phyloP scores from a whole-genome alignment of 2,888 invertebrate genomes.

The Melanchra persicariae region DNA sequence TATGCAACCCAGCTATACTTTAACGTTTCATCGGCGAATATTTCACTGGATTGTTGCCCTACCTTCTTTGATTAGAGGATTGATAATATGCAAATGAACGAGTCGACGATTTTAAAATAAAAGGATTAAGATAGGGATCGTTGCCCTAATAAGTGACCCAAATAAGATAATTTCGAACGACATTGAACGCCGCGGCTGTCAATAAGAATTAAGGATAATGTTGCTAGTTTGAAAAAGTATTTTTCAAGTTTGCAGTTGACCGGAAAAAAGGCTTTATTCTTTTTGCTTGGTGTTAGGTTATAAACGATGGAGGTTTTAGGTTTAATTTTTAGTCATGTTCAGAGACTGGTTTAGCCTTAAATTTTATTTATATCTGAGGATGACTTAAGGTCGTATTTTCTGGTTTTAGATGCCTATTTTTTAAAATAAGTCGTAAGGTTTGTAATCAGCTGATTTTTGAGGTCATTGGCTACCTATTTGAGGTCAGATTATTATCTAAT shows the following conservation, averaged over 20 bases:
- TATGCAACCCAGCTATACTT: conserved; percentile 78
- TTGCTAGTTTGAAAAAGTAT: conserved; percentile 79
- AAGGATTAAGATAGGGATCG: conserved; percentile 83
- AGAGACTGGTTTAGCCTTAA: conserved; percentile 40
- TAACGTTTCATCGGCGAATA: conserved; percentile 86
- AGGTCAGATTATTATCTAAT: conserved; percentile 30
- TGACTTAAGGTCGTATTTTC: conserved; percentile 25
- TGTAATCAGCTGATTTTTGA: conserved; percentile 47
- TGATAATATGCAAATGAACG: conserved; percentile 88
- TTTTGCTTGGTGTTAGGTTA: conserved; percentile 49
- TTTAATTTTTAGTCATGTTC: conserved; percentile 51
- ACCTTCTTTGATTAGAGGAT: conserved; percentile 84
- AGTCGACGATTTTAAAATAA: conserved; percentile 85
- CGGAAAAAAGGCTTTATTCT: conserved; percentile 46
- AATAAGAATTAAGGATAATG: conserved; percentile 87
- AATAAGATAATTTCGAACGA: conserved; percentile 86
- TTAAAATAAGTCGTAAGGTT: conserved; percentile 1
- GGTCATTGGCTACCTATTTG: conserved; percentile 28
- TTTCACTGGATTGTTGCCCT: conserved; percentile 85
- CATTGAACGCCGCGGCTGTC: conserved; percentile 81
- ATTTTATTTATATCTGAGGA: conserved; percentile 41
- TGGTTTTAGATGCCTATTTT: conserved; percentile 27
- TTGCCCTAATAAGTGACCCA: conserved; percentile 87
- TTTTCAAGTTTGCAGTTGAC: conserved; percentile 66
- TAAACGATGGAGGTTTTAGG: conserved; percentile 64